Percentiles rank a stretch among this genome's conserved stretches.
Evolutionary conservation across 2,797 vertebrate genomes (phyloP).

Genomic region (Cryptoblepharus egeriae): DNA sequence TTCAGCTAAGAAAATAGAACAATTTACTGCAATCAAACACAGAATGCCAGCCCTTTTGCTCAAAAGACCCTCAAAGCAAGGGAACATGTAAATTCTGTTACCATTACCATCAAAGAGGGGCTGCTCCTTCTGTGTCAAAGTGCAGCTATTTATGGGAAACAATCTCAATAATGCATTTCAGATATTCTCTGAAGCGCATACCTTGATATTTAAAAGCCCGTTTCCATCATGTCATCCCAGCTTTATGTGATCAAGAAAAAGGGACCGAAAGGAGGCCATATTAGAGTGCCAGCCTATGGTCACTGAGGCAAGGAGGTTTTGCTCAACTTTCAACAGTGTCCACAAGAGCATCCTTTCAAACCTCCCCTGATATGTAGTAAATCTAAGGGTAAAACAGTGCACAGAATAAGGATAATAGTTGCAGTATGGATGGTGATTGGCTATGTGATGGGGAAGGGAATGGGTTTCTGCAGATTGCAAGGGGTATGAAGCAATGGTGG

Average conservation of each 20-base stretch:
- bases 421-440: background rate
- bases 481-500: no score
- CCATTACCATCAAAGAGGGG: background rate
- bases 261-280: background rate
- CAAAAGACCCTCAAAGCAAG: background rate
- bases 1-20: conserved; percentile 29
- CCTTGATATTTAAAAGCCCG: background rate
- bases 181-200: background rate
- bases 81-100: conserved; percentile 15
- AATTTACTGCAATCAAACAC: conserved; percentile 19
- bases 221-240: background rate
- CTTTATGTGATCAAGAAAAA: background rate
- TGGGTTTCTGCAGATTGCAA: no score
- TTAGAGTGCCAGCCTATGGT: background rate
- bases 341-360: background rate
- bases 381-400: background rate
- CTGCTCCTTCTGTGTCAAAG: background rate
- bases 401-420: background rate
- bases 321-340: background rate
- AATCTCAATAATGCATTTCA: background rate
- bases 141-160: background rate
- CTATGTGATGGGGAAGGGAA: no score
- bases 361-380: background rate
- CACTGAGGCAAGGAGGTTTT: background rate
- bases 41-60: background rate